A percentile compares a stretch with the other conserved stretches of the same genome.
These are phyloP conservation scores for Ischnus inquisitorius DNA, from an alignment of 2,888 invertebrate genomes.

Conservation along the genomic window DNA sequence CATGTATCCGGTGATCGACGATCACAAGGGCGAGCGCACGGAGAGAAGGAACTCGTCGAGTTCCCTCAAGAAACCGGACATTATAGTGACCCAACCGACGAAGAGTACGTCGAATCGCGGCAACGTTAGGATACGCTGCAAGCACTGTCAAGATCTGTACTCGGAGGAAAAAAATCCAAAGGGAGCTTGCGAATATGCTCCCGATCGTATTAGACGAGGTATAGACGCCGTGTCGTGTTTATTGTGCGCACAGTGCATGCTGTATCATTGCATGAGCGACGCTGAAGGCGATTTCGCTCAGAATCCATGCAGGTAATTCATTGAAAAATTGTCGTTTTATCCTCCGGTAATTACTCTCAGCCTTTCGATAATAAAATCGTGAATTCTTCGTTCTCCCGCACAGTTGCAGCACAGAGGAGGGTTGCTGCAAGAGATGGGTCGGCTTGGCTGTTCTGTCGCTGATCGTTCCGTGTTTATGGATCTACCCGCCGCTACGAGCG, in stretches of 20 bases:
- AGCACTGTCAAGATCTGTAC: conserved; percentile 94
- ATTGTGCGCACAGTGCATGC: conserved; percentile 94
- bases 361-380: neutral
- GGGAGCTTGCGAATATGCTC: conserved; percentile 95
- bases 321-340: too few species aligned
- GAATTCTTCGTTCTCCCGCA: conserved; percentile 58
- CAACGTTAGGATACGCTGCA: conserved; percentile 86
- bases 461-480: conserved; percentile 97
- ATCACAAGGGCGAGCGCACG: conserved; percentile 83
- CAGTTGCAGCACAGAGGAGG: conserved; percentile 87
- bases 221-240: conserved; percentile 95
- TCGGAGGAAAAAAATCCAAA: conserved; percentile 93
- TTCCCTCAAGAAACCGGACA: conserved; percentile 89
- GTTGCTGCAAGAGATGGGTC: conserved; percentile 93
- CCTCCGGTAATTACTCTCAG: neutral
- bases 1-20: conserved; percentile 92
- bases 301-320: conserved; percentile 91
- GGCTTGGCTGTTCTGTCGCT: conserved; percentile 94
- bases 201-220: conserved; percentile 92
- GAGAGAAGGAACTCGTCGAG: conserved; percentile 82
- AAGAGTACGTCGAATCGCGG: conserved; percentile 80
- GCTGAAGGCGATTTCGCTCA: conserved; percentile 94
- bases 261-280: conserved; percentile 97
- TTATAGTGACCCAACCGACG: conserved; percentile 86
- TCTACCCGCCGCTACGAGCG: conserved; percentile 95